Evolutionary conservation across 2,888 invertebrate genomes (phyloP).

Genomic region (Busseola fusca): DNA sequence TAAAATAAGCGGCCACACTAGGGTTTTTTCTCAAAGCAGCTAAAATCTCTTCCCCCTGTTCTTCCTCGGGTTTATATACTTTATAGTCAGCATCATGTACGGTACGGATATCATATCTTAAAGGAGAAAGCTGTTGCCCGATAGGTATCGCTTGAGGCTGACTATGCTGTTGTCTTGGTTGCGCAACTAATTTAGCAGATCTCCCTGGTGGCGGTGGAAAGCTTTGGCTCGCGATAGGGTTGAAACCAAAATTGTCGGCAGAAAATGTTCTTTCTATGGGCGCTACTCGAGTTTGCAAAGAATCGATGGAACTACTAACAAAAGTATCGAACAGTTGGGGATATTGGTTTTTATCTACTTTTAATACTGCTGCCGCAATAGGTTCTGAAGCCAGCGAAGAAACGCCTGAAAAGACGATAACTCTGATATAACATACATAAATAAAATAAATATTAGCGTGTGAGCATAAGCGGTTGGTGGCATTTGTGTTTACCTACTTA

Average conservation of each 20-base stretch:
- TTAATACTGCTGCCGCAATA: slow-evolving; percentile 80
- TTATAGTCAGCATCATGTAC: slow-evolving; percentile 86
- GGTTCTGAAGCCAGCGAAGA: slow-evolving; percentile 84
- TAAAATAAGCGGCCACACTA: slow-evolving; percentile 83
- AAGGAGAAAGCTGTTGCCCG: slow-evolving; percentile 75
- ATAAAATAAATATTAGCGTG: slow-evolving; percentile 58
- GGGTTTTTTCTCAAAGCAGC: slow-evolving; percentile 84
- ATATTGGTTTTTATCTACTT: slow-evolving; percentile 85
- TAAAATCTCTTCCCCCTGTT: slow-evolving; percentile 82
- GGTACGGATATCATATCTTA: slow-evolving; percentile 84
- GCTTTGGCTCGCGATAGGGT: slow-evolving; percentile 85
- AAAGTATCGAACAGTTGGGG: slow-evolving; percentile 83
- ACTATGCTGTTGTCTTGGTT: slow-evolving; percentile 69
- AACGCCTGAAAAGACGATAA: slow-evolving; percentile 82
- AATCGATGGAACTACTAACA: slow-evolving; percentile 87
- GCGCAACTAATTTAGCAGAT: slow-evolving; percentile 77
- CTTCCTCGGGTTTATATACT: slow-evolving; percentile 84
- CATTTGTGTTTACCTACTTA: slow-evolving; percentile 6
- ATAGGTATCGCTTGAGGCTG: slow-evolving; percentile 67
- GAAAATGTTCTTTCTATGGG: slow-evolving; percentile 82
- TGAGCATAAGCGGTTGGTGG: slow-evolving; percentile 61
- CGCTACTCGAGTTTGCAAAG: slow-evolving; percentile 79
- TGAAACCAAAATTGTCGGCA: slow-evolving; percentile 84
- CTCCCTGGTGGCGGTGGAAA: slow-evolving; percentile 76
- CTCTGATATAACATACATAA: slow-evolving; percentile 52